Base-by-base conservation (phyloP, 2,888 invertebrate species). In the Ophioninae sp. region DNA sequence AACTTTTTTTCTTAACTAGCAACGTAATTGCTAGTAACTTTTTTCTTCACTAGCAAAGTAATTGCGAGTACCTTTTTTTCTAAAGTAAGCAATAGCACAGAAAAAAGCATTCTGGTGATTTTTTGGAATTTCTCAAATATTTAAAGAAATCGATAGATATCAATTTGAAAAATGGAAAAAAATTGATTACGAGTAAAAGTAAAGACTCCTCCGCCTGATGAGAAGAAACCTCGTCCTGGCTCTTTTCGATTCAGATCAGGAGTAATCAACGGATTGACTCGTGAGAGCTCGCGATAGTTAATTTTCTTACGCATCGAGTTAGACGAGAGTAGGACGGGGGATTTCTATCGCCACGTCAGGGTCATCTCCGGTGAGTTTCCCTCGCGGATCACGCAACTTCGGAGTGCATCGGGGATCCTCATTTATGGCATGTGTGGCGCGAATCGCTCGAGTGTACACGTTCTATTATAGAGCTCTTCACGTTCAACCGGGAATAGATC, bases 401-500 rank as follows among this genome's bases (percentile, higher is more conserved):
- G 67, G 61, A 67, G 22, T 17, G 67, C 67, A 41, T 59, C 30
- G 44, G 23, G 23, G 65, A 56, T 61, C 74, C 39, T 82, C 74
- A 79, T 82, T 78, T 78, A 68, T 73, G 78, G 17, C 13, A 51
- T 51, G 51, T 69, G 68, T 82, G 79, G 82, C 82, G 65, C 82
- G 75, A 79, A 82, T 72, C 71, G 23, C 58, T 56, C 64, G 37
- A 41, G 73, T 22, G 22, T 20, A 41, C 61, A 59, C 51, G 68
- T 64, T 69, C 64, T 44, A 79, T 79, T 79, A 82, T 69, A 64
- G 74, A 61, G 75, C 64, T 64, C 64, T 79, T 82, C 73, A 69
- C 79, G 77, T 77, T 76, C 72, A 78, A 74, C 64, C 82, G 75
- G 84, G 73, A 81, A 84, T 74, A 84, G 81, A 82, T 82, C 84